Base-by-base conservation (phyloP, 2,888 invertebrate genomes). In the Chironomus riparius region DNA sequence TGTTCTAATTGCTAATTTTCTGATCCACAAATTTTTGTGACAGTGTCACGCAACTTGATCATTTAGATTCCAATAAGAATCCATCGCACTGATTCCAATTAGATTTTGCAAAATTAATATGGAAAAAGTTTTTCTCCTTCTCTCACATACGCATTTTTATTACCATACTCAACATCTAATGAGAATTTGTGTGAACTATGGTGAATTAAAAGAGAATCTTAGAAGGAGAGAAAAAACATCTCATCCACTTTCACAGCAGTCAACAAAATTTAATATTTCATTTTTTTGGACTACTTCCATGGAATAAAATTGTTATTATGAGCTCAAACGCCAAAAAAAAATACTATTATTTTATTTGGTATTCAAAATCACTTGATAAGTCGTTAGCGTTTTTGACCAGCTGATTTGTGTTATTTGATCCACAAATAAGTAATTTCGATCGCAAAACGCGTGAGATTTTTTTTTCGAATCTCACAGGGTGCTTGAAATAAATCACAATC, bases 231-330 rank as follows among this genome's bases (percentile, higher is more conserved):
- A n/a, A 56, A 56, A 2, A 56, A 56, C 38, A 18, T 56, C 21
- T 65, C 24, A 65, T 65, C 65, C 65, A 65, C 24, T 65, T 65
- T 65, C 65, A 65, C 65, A 65, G 65, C 24, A n/a, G 65, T 21
- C 13, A 13, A 24, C 65, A 65, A 65, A 65, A 65, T 7, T 24
- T 38, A 38, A 38, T 15, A 56, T 18, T 56, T 7, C 5, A 56
- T 15, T 56, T 50, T 24, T 56, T 56, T n/a, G 56, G 12, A 24
- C n/a, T 38, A 65, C 65, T 65, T 65, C 65, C 24, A 65, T 65
- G 10, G 10, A 1, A 38, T 38, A 10, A 10, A 38, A 10, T 7
- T 38, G 38, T 38, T 10, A 38, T 38, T 38, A 38, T 38, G 38
- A 38, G 38, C 38, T 38, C 38, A 38, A 38, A 38, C 10, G 10